These are phyloP conservation scores for Caenorhabditis briggsae DNA, from an alignment of 1,140 invertebrate genomes.

Conservation along the genomic window DNA sequence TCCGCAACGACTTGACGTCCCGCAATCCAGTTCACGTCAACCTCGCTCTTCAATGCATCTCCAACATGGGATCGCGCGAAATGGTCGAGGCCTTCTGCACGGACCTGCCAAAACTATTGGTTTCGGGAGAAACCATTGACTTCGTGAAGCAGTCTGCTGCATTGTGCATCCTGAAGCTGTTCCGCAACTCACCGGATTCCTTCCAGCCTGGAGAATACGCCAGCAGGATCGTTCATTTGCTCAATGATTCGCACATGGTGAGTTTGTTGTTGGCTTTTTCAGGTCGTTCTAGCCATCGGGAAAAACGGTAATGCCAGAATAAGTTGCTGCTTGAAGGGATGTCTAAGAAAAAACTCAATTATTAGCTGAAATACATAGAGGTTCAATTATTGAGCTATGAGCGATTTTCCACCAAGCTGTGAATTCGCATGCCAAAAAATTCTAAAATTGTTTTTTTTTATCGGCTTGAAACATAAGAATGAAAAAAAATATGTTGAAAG, in stretches of 20 bases:
- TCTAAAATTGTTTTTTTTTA: no score
- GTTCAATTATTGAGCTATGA: no score
- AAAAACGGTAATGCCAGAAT: no score
- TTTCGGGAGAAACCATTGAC: conserved; percentile 99
- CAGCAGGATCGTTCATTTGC: conserved; percentile 95
- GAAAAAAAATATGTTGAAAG: no score
- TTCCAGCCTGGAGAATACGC: conserved; percentile 98
- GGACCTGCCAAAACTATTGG: conserved; percentile 96
- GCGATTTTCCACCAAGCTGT: no score
- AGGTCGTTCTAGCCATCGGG: no score
- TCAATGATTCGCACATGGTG: conserved; percentile 97
- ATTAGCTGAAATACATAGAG: no score
- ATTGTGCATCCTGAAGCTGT: conserved; percentile 91
- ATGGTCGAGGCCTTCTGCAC: conserved; percentile 99
- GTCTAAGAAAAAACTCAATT: no score
- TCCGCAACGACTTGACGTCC: conserved; percentile 93
- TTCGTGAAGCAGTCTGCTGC: conserved; percentile 99
- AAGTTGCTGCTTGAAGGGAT: no score
- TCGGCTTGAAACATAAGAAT: no score
- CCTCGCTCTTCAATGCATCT: conserved; percentile 98
- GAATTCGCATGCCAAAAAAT: no score
- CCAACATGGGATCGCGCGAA: conserved; percentile 98
- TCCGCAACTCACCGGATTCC: conserved; percentile 91
- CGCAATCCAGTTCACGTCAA: conserved; percentile 98
- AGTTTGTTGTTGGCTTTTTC: conserved; percentile 56